Percentiles rank a stretch among this genome's conserved stretches.
Conservation (phyloP, 1,140 invertebrate species). For the Forficula auricularia region DNA sequence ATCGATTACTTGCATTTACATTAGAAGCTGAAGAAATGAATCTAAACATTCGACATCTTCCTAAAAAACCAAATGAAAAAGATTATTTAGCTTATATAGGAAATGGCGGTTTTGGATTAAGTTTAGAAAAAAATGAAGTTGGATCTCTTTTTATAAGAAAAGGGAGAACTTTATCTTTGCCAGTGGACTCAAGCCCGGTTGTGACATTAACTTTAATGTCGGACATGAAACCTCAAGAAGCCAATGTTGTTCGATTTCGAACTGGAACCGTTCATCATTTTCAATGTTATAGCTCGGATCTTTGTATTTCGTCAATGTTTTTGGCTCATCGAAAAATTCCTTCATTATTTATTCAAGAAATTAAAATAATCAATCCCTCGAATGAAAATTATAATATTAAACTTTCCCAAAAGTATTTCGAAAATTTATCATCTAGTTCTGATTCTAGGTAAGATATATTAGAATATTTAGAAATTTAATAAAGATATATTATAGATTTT, state of each 20-base stretch:
- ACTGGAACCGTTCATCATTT: constrained; percentile 49
- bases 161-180: constrained; percentile 49
- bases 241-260: constrained; percentile 43
- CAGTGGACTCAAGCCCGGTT: constrained; percentile 54
- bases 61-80: constrained; percentile 32
- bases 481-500: neutral
- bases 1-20: constrained; percentile 39
- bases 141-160: constrained; percentile 48
- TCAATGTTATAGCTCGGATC: constrained; percentile 41
- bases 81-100: constrained; percentile 57
- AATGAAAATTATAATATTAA: constrained; percentile 30
- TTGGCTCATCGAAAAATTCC: constrained; percentile 65
- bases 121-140: constrained; percentile 34
- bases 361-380: constrained; percentile 56
- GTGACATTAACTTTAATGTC: constrained; percentile 35
- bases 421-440: constrained; percentile 27
- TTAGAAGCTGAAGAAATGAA: constrained; percentile 41
- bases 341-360: constrained; percentile 59
- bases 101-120: constrained; percentile 54
- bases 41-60: constrained; percentile 44
- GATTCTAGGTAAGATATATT: constrained; percentile 30
- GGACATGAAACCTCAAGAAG: constrained; percentile 32
- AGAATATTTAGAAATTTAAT: constrained; percentile 10
- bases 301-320: constrained; percentile 47
- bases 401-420: constrained; percentile 25